A percentile compares a stretch with the other conserved stretches of the same genome.
Evolutionary conservation across 2,888 invertebrate genomes (phyloP).

Genomic region (Nasonovia ribisnigri): DNA sequence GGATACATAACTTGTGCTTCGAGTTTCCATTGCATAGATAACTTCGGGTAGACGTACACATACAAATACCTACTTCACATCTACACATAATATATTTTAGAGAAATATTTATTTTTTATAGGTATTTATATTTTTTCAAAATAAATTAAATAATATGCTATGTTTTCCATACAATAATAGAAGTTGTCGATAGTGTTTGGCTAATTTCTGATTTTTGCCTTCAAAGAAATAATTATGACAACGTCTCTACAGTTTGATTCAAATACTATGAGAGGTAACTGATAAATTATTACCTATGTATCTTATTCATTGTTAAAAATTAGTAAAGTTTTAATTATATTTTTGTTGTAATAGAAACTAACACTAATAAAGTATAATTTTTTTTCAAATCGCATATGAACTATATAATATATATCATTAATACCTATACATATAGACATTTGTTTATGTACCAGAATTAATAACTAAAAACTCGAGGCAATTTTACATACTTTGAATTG

Average conservation of each 20-base stretch:
- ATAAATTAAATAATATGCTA: background rate
- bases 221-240: slow-evolving; percentile 15
- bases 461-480: background rate
- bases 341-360: background rate
- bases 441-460: background rate
- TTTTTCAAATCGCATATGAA: background rate
- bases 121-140: background rate
- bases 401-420: background rate
- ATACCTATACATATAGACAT: background rate
- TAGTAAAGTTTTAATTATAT: background rate
- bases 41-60: background rate
- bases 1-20: background rate
- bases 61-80: background rate
- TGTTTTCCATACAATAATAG: too few relatives aligned
- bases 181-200: background rate
- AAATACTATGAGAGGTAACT: slow-evolving; percentile 49
- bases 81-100: too few relatives aligned
- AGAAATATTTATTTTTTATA: too few relatives aligned
- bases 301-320: background rate
- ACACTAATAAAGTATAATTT: background rate
- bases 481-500: background rate
- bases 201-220: background rate
- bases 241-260: slow-evolving; percentile 50
- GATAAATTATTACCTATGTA: background rate
- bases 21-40: background rate